phyloP scores from a whole-genome alignment of 2,888 invertebrate genomes.

The Xestoiulus laeticollis region DNA sequence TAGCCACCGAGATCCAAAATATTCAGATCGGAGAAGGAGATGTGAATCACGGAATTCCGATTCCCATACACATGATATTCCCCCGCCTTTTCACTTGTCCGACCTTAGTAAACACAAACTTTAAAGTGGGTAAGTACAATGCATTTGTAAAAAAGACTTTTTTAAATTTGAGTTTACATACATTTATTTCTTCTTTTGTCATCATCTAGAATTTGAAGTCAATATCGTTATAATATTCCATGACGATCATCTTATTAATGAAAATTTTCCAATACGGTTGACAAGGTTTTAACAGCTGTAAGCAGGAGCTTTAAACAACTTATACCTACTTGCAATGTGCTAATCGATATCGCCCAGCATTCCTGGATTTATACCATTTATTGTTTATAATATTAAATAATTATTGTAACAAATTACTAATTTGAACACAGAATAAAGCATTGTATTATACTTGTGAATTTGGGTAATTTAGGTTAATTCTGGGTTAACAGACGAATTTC shows the following conservation, averaged over 20 bases:
- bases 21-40: conserved; percentile 97
- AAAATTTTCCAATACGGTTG: conserved; percentile 85
- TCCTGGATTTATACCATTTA: not conserved
- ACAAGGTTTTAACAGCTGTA: conserved; percentile 57
- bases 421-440: not conserved
- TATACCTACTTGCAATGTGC: not conserved
- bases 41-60: conserved; percentile 78
- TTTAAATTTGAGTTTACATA: conserved; percentile 52
- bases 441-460: too few relatives aligned
- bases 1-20: conserved; percentile 97
- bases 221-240: conserved; percentile 92
- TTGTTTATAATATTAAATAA: not conserved
- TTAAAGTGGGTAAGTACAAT: conserved; percentile 83
- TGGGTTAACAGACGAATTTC: too few relatives aligned
- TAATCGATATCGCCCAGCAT: not conserved
- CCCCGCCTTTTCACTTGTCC: conserved; percentile 96
- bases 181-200: conserved; percentile 57
- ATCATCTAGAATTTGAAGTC: conserved; percentile 88
- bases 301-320: not conserved
- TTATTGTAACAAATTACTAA: not conserved
- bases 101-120: conserved; percentile 86
- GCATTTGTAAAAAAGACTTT: not conserved
- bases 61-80: conserved; percentile 95
- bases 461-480: too few relatives aligned
- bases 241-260: conserved; percentile 91